Base-by-base conservation (phyloP, 2,888 invertebrate genomes). In the Pyrochroa serraticornis region DNA sequence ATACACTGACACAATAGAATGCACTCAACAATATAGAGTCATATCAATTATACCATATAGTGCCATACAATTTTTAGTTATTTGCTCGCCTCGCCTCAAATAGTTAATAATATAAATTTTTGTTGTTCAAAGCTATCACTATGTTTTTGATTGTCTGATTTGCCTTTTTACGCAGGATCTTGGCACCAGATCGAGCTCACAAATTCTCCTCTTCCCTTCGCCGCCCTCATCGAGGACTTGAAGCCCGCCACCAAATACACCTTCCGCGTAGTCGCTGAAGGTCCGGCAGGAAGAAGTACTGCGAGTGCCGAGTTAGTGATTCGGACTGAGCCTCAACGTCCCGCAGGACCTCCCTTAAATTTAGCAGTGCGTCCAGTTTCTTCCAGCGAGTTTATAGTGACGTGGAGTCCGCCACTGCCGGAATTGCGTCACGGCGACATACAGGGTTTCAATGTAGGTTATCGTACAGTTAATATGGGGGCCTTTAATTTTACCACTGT, bases 371-470 rank as follows among this genome's bases (percentile, higher is more conserved):
- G 88, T 43, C 85, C 91, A 0, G 80, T 90, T 10, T 89, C 89
- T 0, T 90, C 91, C 5, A 88, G 88, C 1, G 88, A 90, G 73
- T 81, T 92, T 7, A 79, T 88, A 33, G 85, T 92, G 7, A 88
- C 87, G 6, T 92, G 92, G 87, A 81, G 87, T 63, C 88, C 91
- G 0, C 92, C 92, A 0, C 69, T 86, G 9, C 78, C 83, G 0
- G 89, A 90, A 67, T 75, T 89, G 30, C 82, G 89, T 42, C 89
- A 92, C 72, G 92, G 92, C 0, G 87, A 89, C 63, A 85, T 91
- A 58, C 71, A 87, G 68, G 91, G 91, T 14, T 92, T 89, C 72
- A 90, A 90, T 75, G 84, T 92, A 13, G 91, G 88, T 6, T 87
- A 84, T 71, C 78, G 82, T 45, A 83, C 84, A 62, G 79, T 82